phyloP scores from a whole-genome alignment of 2,888 invertebrate genomes.

The Tipula vernalis region DNA sequence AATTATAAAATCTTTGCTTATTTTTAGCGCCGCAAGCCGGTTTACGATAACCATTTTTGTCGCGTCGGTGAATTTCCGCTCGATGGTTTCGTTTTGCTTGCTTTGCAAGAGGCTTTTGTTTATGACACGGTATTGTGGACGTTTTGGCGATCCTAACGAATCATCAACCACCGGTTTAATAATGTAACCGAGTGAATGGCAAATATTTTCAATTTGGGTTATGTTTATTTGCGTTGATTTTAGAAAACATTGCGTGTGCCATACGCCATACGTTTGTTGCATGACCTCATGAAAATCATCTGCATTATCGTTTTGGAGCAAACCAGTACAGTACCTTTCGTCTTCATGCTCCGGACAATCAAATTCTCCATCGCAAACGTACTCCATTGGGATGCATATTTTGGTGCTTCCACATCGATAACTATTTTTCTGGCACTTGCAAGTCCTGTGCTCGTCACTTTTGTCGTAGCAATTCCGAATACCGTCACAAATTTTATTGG shows the following conservation, averaged over 20 bases:
- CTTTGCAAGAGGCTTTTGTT: not conserved
- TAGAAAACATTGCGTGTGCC: conserved; percentile 58
- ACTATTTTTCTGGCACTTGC: conserved; percentile 43
- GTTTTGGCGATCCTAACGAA: conserved; percentile 18
- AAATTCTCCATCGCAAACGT: conserved; percentile 59
- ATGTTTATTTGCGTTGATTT: conserved; percentile 37
- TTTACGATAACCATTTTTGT: conserved; percentile 30
- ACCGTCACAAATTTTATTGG: conserved; percentile 62
- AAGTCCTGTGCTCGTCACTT: conserved; percentile 56
- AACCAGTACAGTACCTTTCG: conserved; percentile 48
- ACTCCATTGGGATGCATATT: conserved; percentile 55
- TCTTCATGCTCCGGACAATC: conserved; percentile 68
- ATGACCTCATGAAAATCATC: conserved; percentile 53
- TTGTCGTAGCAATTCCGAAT: conserved; percentile 62
- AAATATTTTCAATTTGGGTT: conserved; percentile 42
- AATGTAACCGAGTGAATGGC: conserved; percentile 46
- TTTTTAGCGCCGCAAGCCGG: conserved; percentile 30
- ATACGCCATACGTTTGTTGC: conserved; percentile 50
- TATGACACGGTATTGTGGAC: not conserved
- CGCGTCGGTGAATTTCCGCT: conserved; percentile 15
- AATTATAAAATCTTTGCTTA: conserved; percentile 28
- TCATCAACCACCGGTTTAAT: conserved; percentile 24
- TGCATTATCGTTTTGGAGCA: conserved; percentile 31
- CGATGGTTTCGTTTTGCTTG: conserved; percentile 26
- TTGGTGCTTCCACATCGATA: conserved; percentile 39